Conservation (phyloP, 2,113 vertebrate genomes). For the Ceuthmochares aereus region DNA sequence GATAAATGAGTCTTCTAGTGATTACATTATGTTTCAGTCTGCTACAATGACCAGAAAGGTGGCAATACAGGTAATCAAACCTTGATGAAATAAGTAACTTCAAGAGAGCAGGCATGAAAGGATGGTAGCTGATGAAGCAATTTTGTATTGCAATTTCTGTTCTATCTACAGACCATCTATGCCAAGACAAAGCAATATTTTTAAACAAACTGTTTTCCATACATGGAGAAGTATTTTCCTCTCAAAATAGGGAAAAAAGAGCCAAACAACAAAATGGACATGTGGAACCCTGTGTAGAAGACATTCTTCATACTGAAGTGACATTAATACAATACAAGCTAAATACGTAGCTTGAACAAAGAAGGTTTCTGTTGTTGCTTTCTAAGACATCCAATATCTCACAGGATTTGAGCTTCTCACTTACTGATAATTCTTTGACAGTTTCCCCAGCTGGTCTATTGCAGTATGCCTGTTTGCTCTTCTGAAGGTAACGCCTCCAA, state of each 20-base stretch:
- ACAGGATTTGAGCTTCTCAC: slow-evolving; percentile 48
- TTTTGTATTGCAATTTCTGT: neutral
- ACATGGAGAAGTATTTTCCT: neutral
- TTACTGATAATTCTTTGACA: slow-evolving; percentile 15
- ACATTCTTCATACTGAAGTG: neutral
- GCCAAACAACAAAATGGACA: neutral
- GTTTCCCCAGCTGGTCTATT: slow-evolving; percentile 40
- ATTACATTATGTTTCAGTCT: neutral
- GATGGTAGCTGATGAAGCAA: neutral
- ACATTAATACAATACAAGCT: neutral
- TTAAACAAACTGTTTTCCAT: neutral
- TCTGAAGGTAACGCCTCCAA: slow-evolving; percentile 92
- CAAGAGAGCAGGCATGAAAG: neutral
- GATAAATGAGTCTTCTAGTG: neutral
- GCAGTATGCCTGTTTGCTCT: slow-evolving; percentile 84
- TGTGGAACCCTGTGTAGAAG: neutral
- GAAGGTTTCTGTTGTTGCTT: neutral
- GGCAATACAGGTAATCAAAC: neutral
- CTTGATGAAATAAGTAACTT: neutral
- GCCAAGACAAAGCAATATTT: neutral
- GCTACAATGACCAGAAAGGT: neutral
- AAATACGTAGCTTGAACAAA: neutral
- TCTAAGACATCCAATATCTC: neutral
- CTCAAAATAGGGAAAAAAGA: neutral
- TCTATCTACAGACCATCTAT: neutral